A percentile compares a stretch with the other conserved stretches of the same genome.
phyloP scores from a whole-genome alignment of 2,888 invertebrate species.

The Ecdyonurus torrentis region DNA sequence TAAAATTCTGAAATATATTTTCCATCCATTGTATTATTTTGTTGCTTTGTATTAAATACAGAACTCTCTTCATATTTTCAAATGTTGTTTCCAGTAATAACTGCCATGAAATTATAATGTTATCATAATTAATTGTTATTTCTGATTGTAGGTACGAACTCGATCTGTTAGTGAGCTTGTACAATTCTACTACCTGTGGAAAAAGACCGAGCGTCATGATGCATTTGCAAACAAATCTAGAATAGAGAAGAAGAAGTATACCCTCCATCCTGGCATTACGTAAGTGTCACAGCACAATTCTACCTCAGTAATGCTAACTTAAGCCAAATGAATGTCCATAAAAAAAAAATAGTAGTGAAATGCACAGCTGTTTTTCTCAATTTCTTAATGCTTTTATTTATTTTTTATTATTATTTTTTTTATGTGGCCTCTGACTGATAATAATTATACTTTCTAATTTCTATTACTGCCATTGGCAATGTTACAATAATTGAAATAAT shows the following conservation, averaged over 20 bases:
- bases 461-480: neutral
- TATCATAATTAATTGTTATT: too few species aligned
- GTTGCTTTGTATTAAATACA: too few species aligned
- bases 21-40: too few species aligned
- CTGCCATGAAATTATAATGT: too few species aligned
- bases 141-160: constrained; percentile 59
- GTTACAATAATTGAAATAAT: too few species aligned
- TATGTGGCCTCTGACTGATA: neutral
- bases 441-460: neutral
- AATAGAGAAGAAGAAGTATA: constrained; percentile 83
- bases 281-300: constrained; percentile 23
- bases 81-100: too few species aligned
- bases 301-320: neutral
- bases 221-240: constrained; percentile 70
- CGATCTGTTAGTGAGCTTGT: constrained; percentile 92
- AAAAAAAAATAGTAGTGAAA: too few species aligned
- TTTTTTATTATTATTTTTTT: neutral
- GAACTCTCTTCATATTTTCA: too few species aligned
- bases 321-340: neutral
- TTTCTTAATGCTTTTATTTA: neutral
- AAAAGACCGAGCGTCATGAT: constrained; percentile 95
- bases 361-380: neutral
- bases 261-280: constrained; percentile 80
- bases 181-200: constrained; percentile 81
- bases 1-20: too few species aligned